phyloP scores from a whole-genome alignment of 2,797 vertebrate species.

The Lacerta viridis region DNA sequence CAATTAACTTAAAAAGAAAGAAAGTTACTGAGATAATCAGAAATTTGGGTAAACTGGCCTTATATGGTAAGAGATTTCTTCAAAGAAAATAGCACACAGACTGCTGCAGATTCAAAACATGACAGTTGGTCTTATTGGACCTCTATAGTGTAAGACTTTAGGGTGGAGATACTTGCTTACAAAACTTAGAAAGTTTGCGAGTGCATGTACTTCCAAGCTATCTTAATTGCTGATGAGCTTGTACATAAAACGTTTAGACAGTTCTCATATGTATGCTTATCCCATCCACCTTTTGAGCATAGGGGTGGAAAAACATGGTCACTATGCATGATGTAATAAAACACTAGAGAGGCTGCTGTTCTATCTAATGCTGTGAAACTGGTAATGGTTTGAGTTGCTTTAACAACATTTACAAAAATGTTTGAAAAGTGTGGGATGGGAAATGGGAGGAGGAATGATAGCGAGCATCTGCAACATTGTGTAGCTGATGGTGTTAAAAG shows the following conservation, averaged over 20 bases:
- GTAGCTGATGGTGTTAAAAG: constrained; percentile 75
- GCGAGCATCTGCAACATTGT: constrained; percentile 68
- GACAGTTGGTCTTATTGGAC: background rate
- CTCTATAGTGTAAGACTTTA: background rate
- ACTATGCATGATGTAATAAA: background rate
- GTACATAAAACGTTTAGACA: background rate
- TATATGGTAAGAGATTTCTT: background rate
- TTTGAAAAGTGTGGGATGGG: constrained; percentile 48
- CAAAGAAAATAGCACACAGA: background rate
- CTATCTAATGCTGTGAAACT: constrained; percentile 33
- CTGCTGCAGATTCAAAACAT: background rate
- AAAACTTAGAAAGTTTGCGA: background rate
- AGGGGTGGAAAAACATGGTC: background rate
- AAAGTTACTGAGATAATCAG: background rate
- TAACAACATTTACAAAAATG: constrained; percentile 53
- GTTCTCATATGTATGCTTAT: background rate
- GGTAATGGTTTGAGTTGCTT: constrained; percentile 22
- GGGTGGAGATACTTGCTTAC: background rate
- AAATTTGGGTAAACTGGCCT: background rate
- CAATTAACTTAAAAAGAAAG: background rate
- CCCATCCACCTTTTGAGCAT: background rate
- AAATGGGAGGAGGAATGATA: constrained; percentile 17
- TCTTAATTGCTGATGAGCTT: background rate
- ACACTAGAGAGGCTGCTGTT: constrained; percentile 16
- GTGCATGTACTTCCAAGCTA: background rate